Evolutionary conservation across 2,113 vertebrate species (phyloP), one percentile per base, ranked within the genome.

Genomic region (Apeltes quadracus): DNA sequence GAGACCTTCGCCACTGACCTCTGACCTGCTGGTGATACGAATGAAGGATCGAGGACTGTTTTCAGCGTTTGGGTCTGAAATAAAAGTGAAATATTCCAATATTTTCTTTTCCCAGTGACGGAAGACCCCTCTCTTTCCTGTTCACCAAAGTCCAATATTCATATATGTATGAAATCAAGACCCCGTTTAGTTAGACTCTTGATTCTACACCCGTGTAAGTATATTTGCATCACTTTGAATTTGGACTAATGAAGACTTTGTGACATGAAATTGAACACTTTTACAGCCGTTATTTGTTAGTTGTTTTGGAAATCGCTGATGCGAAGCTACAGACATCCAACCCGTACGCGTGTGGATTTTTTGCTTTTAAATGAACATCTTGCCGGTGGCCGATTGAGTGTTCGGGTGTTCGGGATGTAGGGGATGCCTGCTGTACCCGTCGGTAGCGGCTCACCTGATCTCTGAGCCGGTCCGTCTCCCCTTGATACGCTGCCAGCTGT

Each of bases 401-500:
- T n/a, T n/a, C n/a, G 32, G 39, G 23, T 59, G 55, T 20, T 59
- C 15, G 58, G 25, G 16, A 1, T 51, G 5, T 16, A 22, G 7
- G n/a, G 34, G 11, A n/a, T n/a, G 25, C 1, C 23, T 20, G 12
- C 23, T 46, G 25, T 34, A 6, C 32, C 27, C 2, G 39, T 61
- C 20, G 11, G 34, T 0, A 2, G 53, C 41, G 58, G 78, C 90
- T 90, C 77, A 98, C 97, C 94, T 97, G 89, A 25, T 96, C 96
- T 57, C 95, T 66, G 80, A 98, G 94, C 2, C 93, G 67, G 2
- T 98, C 96, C 0, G 97, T 96, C 91, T 98, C 97, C 34, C 94
- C 95, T 68, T 97, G 97, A 56, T 98, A 98, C 0, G 94, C 95
- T 2, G 88, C 82, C 83, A 99, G 93, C 94, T 99, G 97, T 84